A percentile compares a stretch with the other conserved stretches of the same genome.
These are phyloP conservation scores for Coptodon bakossiorum DNA, from an alignment of 2,113 vertebrate species.

Conservation along the genomic window DNA sequence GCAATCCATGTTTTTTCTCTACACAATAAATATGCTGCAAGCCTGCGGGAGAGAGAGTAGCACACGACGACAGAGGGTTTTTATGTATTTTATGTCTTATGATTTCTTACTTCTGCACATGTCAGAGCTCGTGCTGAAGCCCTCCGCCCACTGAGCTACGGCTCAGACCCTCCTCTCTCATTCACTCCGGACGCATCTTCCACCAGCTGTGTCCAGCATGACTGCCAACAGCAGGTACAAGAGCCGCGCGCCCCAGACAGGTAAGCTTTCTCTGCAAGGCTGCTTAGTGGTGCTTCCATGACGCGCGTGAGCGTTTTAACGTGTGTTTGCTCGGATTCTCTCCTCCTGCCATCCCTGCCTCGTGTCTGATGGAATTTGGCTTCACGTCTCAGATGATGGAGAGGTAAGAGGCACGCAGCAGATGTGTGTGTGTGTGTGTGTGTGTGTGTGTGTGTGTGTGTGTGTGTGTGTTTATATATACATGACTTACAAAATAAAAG, in stretches of 20 bases:
- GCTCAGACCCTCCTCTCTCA: background rate
- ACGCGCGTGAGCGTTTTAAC: background rate
- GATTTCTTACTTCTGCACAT: background rate
- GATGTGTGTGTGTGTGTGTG: background rate
- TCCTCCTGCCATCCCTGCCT: background rate
- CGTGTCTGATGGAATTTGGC: slow-evolving; percentile 1
- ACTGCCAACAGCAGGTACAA: slow-evolving; percentile 52
- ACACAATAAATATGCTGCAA: background rate
- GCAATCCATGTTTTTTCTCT: background rate
- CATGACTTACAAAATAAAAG: background rate
- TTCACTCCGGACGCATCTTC: background rate
- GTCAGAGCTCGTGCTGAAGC: background rate
- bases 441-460: background rate
- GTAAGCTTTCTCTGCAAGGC: slow-evolving; percentile 15
- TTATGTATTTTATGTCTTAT: background rate
- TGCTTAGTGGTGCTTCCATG: background rate
- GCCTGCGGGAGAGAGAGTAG: background rate
- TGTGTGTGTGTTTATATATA: background rate
- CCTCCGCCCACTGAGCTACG: background rate
- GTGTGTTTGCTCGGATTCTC: background rate
- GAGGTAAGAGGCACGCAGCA: slow-evolving; percentile 27
- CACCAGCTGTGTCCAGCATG: slow-evolving; percentile 32
- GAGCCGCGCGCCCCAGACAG: slow-evolving; percentile 53
- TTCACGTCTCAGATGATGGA: slow-evolving; percentile 24
- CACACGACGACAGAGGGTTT: background rate